Evolutionary conservation across 2,888 invertebrate species (phyloP).

Genomic region (Ethmia dodecea): DNA sequence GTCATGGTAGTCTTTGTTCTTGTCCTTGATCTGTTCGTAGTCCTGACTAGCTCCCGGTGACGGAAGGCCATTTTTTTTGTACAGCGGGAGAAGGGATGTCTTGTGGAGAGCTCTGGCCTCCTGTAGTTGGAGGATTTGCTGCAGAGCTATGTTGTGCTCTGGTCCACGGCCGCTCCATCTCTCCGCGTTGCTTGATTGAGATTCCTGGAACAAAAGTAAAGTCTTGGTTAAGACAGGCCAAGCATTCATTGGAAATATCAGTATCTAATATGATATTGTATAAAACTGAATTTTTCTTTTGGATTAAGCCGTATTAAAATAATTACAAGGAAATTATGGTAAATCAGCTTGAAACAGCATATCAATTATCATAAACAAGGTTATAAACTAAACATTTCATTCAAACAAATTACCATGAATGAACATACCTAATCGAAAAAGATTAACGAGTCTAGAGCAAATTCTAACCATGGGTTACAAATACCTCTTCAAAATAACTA

Average conservation of each 20-base stretch:
- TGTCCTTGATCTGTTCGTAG: constrained; percentile 40
- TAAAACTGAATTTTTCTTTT: no score
- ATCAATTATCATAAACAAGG: constrained; percentile 25
- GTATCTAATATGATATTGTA: no score
- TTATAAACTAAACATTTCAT: constrained; percentile 25
- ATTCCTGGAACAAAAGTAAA: constrained; percentile 83
- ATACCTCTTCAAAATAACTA: constrained; percentile 68
- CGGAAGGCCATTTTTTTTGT: constrained; percentile 66
- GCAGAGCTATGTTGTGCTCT: constrained; percentile 93
- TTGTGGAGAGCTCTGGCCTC: constrained; percentile 87
- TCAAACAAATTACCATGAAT: constrained; percentile 44
- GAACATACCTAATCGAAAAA: constrained; percentile 50
- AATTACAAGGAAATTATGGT: no score
- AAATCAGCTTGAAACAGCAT: constrained; percentile 27
- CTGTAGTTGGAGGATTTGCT: constrained; percentile 93
- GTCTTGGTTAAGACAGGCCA: no score
- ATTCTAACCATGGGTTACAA: constrained; percentile 62
- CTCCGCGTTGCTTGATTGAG: constrained; percentile 89
- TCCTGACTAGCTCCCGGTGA: constrained; percentile 73
- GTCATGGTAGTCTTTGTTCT: constrained; percentile 59
- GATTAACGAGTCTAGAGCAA: constrained; percentile 60
- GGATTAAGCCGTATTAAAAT: no score
- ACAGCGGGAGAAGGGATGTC: constrained; percentile 71
- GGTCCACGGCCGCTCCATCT: constrained; percentile 93
- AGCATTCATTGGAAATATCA: no score